Evolutionary conservation across 2,888 invertebrate species (phyloP).

Genomic region (Mongoloraphidia duomilia): DNA sequence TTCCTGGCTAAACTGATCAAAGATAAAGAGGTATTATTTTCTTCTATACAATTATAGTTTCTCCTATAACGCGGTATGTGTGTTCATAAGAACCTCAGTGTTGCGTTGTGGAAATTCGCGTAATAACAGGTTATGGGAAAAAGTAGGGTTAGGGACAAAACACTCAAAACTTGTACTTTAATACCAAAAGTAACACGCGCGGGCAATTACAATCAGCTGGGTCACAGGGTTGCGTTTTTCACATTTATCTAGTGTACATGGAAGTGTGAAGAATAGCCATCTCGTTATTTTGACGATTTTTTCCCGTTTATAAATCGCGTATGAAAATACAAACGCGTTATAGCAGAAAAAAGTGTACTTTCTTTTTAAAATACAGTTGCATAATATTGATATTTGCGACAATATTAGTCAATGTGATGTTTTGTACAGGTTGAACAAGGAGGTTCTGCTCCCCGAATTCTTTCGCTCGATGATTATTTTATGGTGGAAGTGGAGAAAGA

Average conservation of each 20-base stretch:
- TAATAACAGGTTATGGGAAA: slow-evolving; percentile 3
- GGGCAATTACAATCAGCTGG: too few species aligned
- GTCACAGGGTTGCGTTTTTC: too few species aligned
- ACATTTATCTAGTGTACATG: too few species aligned
- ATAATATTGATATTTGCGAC: not conserved
- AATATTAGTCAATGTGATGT: slow-evolving; percentile 4
- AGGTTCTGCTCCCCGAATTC: slow-evolving; percentile 77
- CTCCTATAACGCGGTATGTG: not conserved
- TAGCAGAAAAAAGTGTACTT: not conserved
- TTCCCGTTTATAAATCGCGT: too few species aligned
- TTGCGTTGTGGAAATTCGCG: slow-evolving; percentile 1
- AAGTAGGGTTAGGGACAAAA: not conserved
- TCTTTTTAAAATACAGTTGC: not conserved
- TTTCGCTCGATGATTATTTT: slow-evolving; percentile 93
- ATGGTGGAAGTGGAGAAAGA: slow-evolving; percentile 73
- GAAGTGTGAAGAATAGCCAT: too few species aligned
- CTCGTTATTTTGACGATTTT: too few species aligned
- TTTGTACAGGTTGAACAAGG: slow-evolving; percentile 52
- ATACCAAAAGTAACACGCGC: too few species aligned
- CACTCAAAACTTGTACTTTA: not conserved
- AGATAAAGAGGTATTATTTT: slow-evolving; percentile 44
- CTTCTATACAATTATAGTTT: not conserved
- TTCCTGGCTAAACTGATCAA: slow-evolving; percentile 79
- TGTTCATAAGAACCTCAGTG: not conserved
- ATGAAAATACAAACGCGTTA: not conserved